These are phyloP conservation scores for Willisornis vidua DNA, from an alignment of 2,113 vertebrate species.

Conservation along the genomic window DNA sequence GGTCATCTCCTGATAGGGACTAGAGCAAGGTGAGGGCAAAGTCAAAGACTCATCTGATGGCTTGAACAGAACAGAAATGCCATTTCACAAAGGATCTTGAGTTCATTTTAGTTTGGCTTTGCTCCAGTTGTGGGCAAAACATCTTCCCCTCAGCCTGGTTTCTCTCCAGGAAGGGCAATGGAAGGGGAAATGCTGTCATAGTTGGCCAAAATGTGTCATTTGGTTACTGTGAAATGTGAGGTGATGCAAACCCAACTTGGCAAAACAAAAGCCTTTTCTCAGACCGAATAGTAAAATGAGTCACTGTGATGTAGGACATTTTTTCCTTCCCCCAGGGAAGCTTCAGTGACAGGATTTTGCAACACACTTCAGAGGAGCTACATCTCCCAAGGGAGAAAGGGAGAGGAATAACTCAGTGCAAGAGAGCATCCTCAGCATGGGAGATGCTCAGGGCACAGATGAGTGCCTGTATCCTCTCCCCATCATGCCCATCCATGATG, in stretches of 20 bases:
- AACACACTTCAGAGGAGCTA: neutral
- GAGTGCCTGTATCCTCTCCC: neutral
- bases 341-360: neutral
- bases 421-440: neutral
- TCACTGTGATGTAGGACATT: neutral
- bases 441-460: neutral
- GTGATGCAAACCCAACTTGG: neutral
- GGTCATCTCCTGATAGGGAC: neutral
- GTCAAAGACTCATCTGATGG: neutral
- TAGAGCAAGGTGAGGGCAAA: neutral
- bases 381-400: neutral
- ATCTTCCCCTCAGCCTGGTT: neutral
- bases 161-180: neutral
- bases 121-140: neutral
- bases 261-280: neutral
- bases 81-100: neutral
- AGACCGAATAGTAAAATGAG: neutral
- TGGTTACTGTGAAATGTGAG: neutral
- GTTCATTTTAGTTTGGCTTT: neutral
- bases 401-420: neutral
- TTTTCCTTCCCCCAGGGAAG: neutral
- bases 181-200: neutral
- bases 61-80: neutral
- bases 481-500: accelerated
- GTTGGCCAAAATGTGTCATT: neutral